Base-by-base conservation (phyloP, 2,113 vertebrate species). In the Poeciliopsis turrubarensis region DNA sequence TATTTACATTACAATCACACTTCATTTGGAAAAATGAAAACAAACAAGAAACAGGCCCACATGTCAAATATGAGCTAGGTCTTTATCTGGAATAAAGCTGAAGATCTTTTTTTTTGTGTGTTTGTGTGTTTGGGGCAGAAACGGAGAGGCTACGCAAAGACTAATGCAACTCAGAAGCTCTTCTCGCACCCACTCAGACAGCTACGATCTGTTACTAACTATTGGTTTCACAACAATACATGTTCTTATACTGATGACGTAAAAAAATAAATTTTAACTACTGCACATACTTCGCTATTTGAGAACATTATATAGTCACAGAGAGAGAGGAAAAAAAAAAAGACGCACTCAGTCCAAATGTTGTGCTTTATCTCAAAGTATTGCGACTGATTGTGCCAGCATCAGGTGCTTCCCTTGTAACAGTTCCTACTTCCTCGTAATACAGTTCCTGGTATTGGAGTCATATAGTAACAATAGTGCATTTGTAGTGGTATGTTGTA, bases 191-290 rank as follows among this genome's bases (percentile, higher is more conserved):
- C 77, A 86, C 72, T 85, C 78, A 75, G 88, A 72, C 81, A 81
- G 75, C 82, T 81, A 80, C 71, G 32, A 67, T 86, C 70, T 60
- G 60, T 34, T 85, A 85, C 87, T 78, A 83, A 66, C 70, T 10
- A n/a, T 41, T 34, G 68, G 85, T 92, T 92, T 93, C 87, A 93
- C 93, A 93, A 91, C 81, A 88, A 90, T 90, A 93, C 90, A 93
- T 78, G 89, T 91, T 88, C 82, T 88, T 89, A 89, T 72, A 80
- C 79, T 70, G 41, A 83, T 68, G 73, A 83, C 61, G 86, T 93
- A 94, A 75, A 94, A 94, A 94, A 94, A 94, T 94, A 94, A 88
- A 91, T 87, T 92, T 91, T 84, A 89, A 86, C 70, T 73, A 86
- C 81, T 80, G 83, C 76, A 87, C 73, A 68, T 86, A 89, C 83